Evolutionary conservation across 2,888 invertebrate genomes (phyloP), one percentile per base, ranked within the genome.

Genomic region (Strigamia crassipes): DNA sequence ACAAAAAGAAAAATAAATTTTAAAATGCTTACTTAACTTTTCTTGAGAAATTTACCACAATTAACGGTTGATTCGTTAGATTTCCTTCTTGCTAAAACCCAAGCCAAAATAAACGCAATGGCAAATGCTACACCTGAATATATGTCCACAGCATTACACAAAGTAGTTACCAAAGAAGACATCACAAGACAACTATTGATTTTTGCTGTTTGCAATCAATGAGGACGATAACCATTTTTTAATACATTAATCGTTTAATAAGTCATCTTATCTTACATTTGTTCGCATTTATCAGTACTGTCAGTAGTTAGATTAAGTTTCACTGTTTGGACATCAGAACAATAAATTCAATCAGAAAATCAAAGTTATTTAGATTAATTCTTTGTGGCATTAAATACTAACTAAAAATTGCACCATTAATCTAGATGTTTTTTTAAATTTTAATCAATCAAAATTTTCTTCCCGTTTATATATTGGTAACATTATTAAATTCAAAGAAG

Each of bases 191-290:
- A 6, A 38, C 38, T 9, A 38, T 38, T 38, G 1, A 27, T 27
- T 27, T 27, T 27, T 27, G 42, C 15, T n/a, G 12, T 46, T n/a
- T 12, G 15, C 15, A 13, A 46, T 46, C 0, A 46, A 46, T 46
- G 46, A 46, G 46, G 6, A 38, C n/a, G 46, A 46, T 46, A 46
- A 46, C 46, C 46, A 46, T 46, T 46, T n/a, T n/a, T 6, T 5
- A 38, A 13, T 46, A 46, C 61, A 66, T 23, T n/a, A n/a, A n/a
- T 66, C 21, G 10, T 66, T 66, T 66, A 66, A 66, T 66, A 66
- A 23, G n/a, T 21, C 23, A 23, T 18, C 23, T 66, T 66, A 66
- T 66, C 61, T 9, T 66, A 66, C 61, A 66, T 66, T 27, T 27
- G 12, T n/a, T 66, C 23, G 21, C 5, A 5, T 66, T 66, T 66